phyloP scores from a whole-genome alignment of 2,113 vertebrate species.

The Psammodynastes pulverulentus region DNA sequence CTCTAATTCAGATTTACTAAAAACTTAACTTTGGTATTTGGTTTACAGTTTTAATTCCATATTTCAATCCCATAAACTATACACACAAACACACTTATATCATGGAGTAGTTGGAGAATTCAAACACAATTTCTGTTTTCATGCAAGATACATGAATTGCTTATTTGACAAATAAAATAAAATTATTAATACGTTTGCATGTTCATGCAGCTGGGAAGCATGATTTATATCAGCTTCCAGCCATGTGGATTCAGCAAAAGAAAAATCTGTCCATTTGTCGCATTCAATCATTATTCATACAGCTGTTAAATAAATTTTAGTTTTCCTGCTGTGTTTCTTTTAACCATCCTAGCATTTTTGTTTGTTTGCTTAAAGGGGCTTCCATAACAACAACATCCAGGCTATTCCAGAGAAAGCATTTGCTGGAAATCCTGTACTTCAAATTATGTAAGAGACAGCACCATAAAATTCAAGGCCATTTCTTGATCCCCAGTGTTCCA shows the following conservation, averaged over 20 bases:
- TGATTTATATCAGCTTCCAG: not conserved
- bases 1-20: not conserved
- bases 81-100: not conserved
- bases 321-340: not conserved
- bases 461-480: not conserved
- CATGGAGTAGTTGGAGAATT: not conserved
- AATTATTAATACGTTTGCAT: not conserved
- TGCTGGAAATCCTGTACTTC: constrained; percentile 88
- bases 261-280: not conserved
- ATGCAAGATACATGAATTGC: not conserved
- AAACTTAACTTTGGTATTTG: not conserved
- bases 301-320: not conserved
- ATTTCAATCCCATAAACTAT: not conserved
- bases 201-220: not conserved
- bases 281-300: not conserved
- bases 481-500: not conserved
- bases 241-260: not conserved
- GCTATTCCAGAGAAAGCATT: constrained; percentile 94
- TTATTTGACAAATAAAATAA: not conserved
- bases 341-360: not conserved
- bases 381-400: constrained; percentile 96
- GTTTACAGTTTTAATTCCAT: not conserved
- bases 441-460: constrained; percentile 85
- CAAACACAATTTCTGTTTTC: not conserved
- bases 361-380: constrained; percentile 77